These are phyloP conservation scores for Bos taurus DNA, from an alignment of 2,113 vertebrate genomes.

Conservation along the genomic window ARS-UCD2.0 NC_037333.1:75507501-75508000, in stretches of 20 bases:
- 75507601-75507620: neutral
- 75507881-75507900: neutral
- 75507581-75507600: neutral
- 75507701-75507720: neutral
- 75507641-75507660: neutral
- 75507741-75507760: neutral
- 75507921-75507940: neutral
- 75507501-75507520: slow-evolving; percentile 53
- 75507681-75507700: neutral
- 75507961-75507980: neutral
- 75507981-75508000: neutral
- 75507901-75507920: neutral
- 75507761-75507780: neutral
- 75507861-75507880: neutral
- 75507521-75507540: slow-evolving; percentile 58
- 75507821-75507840: neutral
- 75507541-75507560: slow-evolving; percentile 56
- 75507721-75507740: neutral
- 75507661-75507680: neutral
- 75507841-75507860: neutral
- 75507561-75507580: neutral
- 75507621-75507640: neutral
- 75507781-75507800: neutral
- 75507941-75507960: neutral
- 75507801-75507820: neutral